phyloP scores from a whole-genome alignment of 2,113 vertebrate genomes.

The Ctenodactylus gundi region DNA sequence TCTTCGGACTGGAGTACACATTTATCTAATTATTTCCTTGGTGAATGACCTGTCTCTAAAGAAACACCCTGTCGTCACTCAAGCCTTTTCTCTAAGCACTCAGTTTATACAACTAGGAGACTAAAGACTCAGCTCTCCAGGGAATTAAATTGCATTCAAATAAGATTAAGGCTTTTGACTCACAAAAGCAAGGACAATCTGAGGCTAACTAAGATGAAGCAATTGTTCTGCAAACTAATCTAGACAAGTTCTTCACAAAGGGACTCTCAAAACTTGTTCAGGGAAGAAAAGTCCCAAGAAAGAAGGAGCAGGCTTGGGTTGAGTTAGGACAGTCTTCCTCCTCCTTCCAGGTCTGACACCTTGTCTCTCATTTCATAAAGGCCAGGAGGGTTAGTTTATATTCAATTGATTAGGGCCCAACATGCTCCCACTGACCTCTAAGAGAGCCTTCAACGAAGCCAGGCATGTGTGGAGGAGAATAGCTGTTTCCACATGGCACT shows the following conservation, averaged over 20 bases:
- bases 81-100: slow-evolving; percentile 36
- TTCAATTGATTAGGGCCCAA: not conserved
- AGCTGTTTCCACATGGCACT: not conserved
- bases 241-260: slow-evolving; percentile 60
- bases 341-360: not conserved
- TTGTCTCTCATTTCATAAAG: not conserved
- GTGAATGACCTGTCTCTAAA: slow-evolving; percentile 62
- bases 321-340: not conserved
- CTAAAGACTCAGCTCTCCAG: slow-evolving; percentile 64
- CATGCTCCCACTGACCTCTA: not conserved
- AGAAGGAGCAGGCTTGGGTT: not conserved
- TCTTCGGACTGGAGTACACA: slow-evolving; percentile 16
- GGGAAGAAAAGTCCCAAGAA: not conserved
- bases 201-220: slow-evolving; percentile 63
- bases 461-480: not conserved
- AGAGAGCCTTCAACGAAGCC: not conserved
- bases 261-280: slow-evolving; percentile 27
- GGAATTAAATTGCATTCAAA: slow-evolving; percentile 78
- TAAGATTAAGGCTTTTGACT: slow-evolving; percentile 76
- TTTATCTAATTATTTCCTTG: slow-evolving; percentile 76
- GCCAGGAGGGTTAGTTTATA: slow-evolving; percentile 2
- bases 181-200: slow-evolving; percentile 75
- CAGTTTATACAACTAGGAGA: slow-evolving; percentile 61
- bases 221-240: slow-evolving; percentile 72
- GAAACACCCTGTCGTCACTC: slow-evolving; percentile 34